Conservation (phyloP, 1,140 invertebrate genomes). For the Manduca sexta region DNA sequence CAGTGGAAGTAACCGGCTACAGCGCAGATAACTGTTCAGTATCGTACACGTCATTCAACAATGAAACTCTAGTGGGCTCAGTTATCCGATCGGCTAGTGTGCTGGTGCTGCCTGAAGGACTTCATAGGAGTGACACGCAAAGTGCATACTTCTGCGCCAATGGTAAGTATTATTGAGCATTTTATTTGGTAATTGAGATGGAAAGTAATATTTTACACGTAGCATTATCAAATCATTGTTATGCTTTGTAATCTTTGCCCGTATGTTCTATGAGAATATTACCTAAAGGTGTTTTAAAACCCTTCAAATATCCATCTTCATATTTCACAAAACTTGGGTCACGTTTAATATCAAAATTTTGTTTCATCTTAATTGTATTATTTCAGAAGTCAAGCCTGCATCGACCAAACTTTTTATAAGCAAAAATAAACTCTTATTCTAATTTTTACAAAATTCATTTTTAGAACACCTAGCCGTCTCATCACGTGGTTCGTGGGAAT, state of each 20-base stretch:
- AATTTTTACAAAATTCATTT: constrained; percentile 14
- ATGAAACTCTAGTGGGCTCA: constrained; percentile 74
- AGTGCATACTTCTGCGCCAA: constrained; percentile 81
- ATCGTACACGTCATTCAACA: constrained; percentile 65
- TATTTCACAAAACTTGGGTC: no score
- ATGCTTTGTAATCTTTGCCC: no score
- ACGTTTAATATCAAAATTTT: no score
- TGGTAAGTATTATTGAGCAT: no score
- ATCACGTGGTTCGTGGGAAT: constrained; percentile 75
- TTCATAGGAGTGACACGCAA: constrained; percentile 75
- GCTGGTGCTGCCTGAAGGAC: constrained; percentile 74
- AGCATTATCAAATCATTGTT: no score
- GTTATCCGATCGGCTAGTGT: constrained; percentile 74
- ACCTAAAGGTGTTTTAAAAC: no score
- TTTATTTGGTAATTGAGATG: no score
- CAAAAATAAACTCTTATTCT: not conserved
- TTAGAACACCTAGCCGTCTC: constrained; percentile 78
- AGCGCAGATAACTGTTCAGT: constrained; percentile 76
- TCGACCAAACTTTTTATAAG: not conserved
- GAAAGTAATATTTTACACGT: no score
- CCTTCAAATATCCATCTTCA: no score
- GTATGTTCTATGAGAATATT: no score
- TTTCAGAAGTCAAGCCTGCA: no score
- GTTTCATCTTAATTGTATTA: no score
- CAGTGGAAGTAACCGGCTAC: constrained; percentile 78